Base-by-base conservation (phyloP, 92 coral and sea anemone species). In the Muricea muricata region DNA sequence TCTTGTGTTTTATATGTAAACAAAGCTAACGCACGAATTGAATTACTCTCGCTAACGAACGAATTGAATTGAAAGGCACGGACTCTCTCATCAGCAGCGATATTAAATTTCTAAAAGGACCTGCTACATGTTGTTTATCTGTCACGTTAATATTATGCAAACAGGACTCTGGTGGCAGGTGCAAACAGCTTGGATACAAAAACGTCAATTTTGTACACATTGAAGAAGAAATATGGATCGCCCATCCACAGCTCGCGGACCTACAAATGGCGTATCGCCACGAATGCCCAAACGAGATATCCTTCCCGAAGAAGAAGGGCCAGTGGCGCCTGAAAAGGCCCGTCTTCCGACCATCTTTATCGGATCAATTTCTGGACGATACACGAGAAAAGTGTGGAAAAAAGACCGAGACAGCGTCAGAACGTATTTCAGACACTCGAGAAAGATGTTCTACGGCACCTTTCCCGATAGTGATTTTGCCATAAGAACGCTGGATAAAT, bases 371-470 rank as follows among this genome's bases (percentile, higher is more conserved):
- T 32, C 45, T 0, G 82, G 82, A 77, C 47, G 68, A 23, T 77
- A 77, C 26, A 77, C 82, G 31, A 54, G 82, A 26, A 77, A 77
- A 30, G 24, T 77, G 56, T 77, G 82, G 82, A 77, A 77, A 60
- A 77, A 55, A 57, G 82, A 77, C 48, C 45, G 82, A 31, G 69
- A 77, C 82, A 77, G 67, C 50, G 48, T 77, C 25, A 26, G 50
- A 35, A 77, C 48, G 31, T 77, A 54, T 52, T 77, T 30, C 50
- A 31, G 82, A 13, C 46, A 57, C 5, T 77, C 67, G 29, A 40
- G 69, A 18, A 77, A 77, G 23, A 48, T 77, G 58, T 77, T 46
- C 40, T 61, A 54, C 20, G 82, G 82, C 29, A 52, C 69, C 10
- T 77, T 77, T 60, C 42, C 28, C 13, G 69, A 77, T 20, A 77